Evolutionary conservation across 2,888 invertebrate species (phyloP), one percentile per base, ranked within the genome.

Genomic region (Hypsopygia costalis): DNA sequence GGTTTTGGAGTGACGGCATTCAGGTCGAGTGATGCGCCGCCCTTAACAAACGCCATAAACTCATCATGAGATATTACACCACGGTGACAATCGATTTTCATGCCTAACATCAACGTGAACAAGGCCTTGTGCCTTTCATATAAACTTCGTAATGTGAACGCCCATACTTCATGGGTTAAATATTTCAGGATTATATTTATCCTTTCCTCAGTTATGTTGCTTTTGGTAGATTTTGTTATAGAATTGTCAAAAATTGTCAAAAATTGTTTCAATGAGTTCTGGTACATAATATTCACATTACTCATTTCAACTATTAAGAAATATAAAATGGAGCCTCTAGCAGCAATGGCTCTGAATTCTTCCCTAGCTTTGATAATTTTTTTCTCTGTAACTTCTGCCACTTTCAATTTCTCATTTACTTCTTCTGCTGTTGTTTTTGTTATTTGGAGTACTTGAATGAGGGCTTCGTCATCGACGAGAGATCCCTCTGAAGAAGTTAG

Each of bases 251-350:
- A 98, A 48, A 98, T 94, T 7, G 92, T 95, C 31, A 98, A 85
- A 81, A 98, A 98, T 73, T 98, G 98, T 66, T 96, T 96, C 36
- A 98, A 85, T 0, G 98, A 97, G 58, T 98, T 98, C 78, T 98
- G 98, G 69, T 98, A 98, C 98, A 98, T 98, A 6, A 94, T 92
- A 69, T 98, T 98, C 0, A 98, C 98, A 68, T 97, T 94, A 63
- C 96, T 96, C 98, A 98, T 98, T 87, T 98, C 98, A 0, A 98
- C 98, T 46, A 98, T 98, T 29, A 98, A 89, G 72, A 98, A 98
- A 69, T 98, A 98, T 1, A 98, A 85, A 41, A 98, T 97, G 0
- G 97, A 97, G 9, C 98, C 98, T 53, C 98, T 91, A 0, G 96
- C 95, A 1, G 98, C 98, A 0, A 98, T 98, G 0, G 98, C 96